Base-by-base conservation (phyloP, 2,888 invertebrate species). In the Meteorus colon region DNA sequence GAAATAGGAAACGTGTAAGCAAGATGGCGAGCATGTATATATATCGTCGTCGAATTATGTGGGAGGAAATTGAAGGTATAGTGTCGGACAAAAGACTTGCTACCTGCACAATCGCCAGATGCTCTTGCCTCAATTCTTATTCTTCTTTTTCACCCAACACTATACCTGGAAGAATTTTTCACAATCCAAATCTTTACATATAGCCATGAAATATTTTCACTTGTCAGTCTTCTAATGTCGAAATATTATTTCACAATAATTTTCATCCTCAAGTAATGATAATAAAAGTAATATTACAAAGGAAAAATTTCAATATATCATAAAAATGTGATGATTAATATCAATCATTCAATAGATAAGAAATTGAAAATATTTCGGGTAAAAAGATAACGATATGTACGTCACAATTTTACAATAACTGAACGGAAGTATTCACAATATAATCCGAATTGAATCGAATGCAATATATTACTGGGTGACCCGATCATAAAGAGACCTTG, bases 41-140 rank as follows among this genome's bases (percentile, higher is more conserved):
- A 37, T 19, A 19, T 41, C 10, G 37, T 55, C 24, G n/a, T 55
- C 24, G n/a, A 37, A 73, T 55, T 66, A 73, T 66, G 66, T 73
- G 55, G 73, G 37, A 72, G 55, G 55, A 66, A 51, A 51, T 66
- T n/a, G 8, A 41, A 68, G 24, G n/a, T 37, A 24, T 65, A n/a
- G 31, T 19, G 45, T 37, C 29, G 31, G 59, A 74, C 67, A 68
- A 67, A 67, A 68, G 45, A 60, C 59, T 60, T 27, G 60, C 67
- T 74, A 74, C 74, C 74, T 74, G 74, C 66, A 65, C 74, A 74
- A 60, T 74, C 68, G 60, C 74, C 74, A 74, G 67, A 59, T 68
- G 68, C 62, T 51, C 55, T 55, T 34, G 4, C n/a, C 41, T 34
- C n/a, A 45, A 34, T 24, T 34, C 5, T 45, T 51, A 48, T 65